Percentiles rank a stretch among this genome's conserved stretches.
Conservation (phyloP, 1,140 invertebrate species). For the Gonatopus flavifemur region DNA sequence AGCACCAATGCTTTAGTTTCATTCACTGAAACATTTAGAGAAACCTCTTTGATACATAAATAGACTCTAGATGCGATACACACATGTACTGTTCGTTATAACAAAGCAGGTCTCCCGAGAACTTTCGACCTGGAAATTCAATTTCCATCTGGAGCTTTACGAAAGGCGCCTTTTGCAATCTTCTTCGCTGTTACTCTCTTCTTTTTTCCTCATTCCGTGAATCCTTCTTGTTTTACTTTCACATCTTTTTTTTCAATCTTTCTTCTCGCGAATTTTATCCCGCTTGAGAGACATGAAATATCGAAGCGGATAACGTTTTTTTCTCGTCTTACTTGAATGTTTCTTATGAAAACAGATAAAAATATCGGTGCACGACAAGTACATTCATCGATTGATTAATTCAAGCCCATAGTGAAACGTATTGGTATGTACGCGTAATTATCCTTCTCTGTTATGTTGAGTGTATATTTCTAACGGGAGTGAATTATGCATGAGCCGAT, state of each 20-base stretch:
- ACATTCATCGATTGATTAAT: too few species aligned
- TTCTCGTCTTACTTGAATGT: too few species aligned
- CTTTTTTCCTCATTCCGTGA: not conserved
- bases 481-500: too few species aligned
- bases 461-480: too few species aligned
- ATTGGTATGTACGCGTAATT: too few species aligned
- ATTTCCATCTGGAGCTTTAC: conserved; percentile 30
- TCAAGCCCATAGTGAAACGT: too few species aligned
- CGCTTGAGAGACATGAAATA: conserved; percentile 18
- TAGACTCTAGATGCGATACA: conserved; percentile 15
- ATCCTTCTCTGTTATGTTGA: too few species aligned
- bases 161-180: conserved; percentile 17
- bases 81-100: conserved; percentile 13
- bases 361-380: too few species aligned
- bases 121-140: conserved; percentile 37
- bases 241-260: not conserved
- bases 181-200: conserved; percentile 1
- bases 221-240: not conserved
- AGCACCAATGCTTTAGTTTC: too few species aligned
- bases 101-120: conserved; percentile 28
- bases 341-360: too few species aligned
- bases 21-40: conserved; percentile 2
- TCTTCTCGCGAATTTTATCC: conserved; percentile 27
- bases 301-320: conserved; percentile 15
- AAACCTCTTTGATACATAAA: conserved; percentile 13